A percentile compares a stretch with the other conserved stretches of the same genome.
phyloP scores from a whole-genome alignment of 1,140 invertebrate genomes.

The Listronotus oregonensis region DNA sequence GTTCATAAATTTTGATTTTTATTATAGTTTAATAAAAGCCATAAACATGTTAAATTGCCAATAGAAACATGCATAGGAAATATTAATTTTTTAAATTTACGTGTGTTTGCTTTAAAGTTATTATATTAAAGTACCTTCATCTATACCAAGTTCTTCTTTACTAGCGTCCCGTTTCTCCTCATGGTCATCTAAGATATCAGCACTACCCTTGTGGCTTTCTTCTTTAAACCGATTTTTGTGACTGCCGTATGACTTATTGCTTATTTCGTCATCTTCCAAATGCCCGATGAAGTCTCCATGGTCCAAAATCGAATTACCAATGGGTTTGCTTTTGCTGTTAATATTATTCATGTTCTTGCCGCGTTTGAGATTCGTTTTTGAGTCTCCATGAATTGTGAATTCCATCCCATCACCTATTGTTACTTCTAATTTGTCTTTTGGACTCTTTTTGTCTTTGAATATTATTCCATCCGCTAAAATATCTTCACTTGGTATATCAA shows the following conservation, averaged over 20 bases:
- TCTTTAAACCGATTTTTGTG: conserved; percentile 89
- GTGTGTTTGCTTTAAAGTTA: not conserved
- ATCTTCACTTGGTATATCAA: conserved; percentile 71
- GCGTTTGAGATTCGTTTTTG: conserved; percentile 49
- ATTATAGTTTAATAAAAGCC: not conserved
- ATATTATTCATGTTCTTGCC: conserved; percentile 53
- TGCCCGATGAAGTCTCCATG: conserved; percentile 52
- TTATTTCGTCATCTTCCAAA: conserved; percentile 72
- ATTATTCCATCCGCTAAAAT: conserved; percentile 82
- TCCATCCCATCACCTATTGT: conserved; percentile 90
- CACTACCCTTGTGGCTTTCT: conserved; percentile 85
- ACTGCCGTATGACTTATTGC: conserved; percentile 91
- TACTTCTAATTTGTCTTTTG: conserved; percentile 85
- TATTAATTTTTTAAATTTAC: not conserved
- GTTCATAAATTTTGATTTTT: not conserved
- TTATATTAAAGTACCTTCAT: conserved; percentile 61
- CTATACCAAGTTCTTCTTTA: conserved; percentile 85
- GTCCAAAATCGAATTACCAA: conserved; percentile 55
- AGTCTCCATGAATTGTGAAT: conserved; percentile 81
- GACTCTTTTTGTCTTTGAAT: conserved; percentile 82
- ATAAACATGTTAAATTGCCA: conserved; percentile 7
- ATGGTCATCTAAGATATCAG: conserved; percentile 78
- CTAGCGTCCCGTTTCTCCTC: conserved; percentile 90
- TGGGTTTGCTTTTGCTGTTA: conserved; percentile 54
- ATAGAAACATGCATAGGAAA: not conserved